These are phyloP conservation scores for Littorina saxatilis DNA, from an alignment of 1,140 invertebrate genomes.

Conservation along the genomic window DNA sequence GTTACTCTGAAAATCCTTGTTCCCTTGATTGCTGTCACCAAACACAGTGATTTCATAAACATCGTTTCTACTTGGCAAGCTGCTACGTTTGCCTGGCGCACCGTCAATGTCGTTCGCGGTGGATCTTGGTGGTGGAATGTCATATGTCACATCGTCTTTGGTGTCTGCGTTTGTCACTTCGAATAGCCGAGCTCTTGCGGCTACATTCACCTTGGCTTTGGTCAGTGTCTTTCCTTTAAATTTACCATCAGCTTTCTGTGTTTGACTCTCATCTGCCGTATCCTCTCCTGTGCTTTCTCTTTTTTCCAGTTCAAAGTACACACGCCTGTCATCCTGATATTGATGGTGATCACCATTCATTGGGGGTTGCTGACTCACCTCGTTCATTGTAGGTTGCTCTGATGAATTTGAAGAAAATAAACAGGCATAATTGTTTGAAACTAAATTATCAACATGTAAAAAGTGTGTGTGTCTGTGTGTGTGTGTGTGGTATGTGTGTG, in stretches of 20 bases:
- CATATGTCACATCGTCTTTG: not conserved
- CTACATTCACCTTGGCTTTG: slow-evolving; percentile 1
- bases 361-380: too few species aligned
- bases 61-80: not conserved
- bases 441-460: too few species aligned
- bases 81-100: not conserved
- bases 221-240: slow-evolving; percentile 12
- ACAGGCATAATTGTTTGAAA: too few species aligned
- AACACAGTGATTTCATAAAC: not conserved
- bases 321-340: not conserved
- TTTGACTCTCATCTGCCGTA: not conserved
- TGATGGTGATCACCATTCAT: too few species aligned
- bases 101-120: not conserved
- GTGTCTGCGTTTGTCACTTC: not conserved
- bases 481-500: too few species aligned
- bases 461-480: too few species aligned
- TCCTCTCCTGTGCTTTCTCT: not conserved
- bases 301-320: slow-evolving; percentile 29
- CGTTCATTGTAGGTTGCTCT: too few species aligned
- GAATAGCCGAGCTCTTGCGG: not conserved
- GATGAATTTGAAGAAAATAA: too few species aligned
- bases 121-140: not conserved
- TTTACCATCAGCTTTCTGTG: too few species aligned
- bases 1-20: not conserved
- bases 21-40: not conserved